These are phyloP conservation scores for Phenganax subtilis DNA, from an alignment of 92 coral and sea anemone genomes.

Conservation along the genomic window DNA sequence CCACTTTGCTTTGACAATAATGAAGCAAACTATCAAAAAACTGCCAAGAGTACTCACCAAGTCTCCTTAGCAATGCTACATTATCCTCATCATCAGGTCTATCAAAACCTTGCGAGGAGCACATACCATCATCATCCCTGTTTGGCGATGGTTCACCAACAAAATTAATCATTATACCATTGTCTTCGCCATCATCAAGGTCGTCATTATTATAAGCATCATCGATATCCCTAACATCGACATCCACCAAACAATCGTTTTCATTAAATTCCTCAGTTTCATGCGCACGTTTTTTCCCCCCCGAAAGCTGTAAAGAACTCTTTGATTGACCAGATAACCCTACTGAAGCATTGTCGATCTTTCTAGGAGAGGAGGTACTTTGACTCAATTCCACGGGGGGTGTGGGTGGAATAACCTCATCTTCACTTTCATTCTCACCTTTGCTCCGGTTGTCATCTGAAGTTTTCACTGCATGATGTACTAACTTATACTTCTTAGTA, in stretches of 20 bases:
- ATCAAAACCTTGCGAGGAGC: slow-evolving; percentile 24
- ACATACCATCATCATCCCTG: slow-evolving; percentile 5
- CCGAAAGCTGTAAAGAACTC: background rate
- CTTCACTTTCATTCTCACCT: slow-evolving; percentile 16
- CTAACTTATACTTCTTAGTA: background rate
- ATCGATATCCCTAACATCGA: background rate
- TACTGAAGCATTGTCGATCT: background rate
- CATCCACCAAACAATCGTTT: background rate
- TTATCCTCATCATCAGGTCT: slow-evolving; percentile 11
- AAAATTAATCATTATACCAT: background rate
- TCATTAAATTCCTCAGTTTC: background rate
- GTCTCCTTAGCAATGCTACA: slow-evolving; percentile 27
- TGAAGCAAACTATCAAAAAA: background rate
- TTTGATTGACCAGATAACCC: background rate
- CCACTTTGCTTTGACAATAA: no score
- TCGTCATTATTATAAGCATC: background rate
- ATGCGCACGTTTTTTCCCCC: background rate
- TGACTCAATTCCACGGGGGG: slow-evolving; percentile 28
- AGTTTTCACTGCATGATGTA: background rate
- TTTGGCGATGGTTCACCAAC: slow-evolving; percentile 2
- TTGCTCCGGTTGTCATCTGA: background rate
- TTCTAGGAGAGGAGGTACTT: background rate
- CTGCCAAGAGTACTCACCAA: slow-evolving; percentile 11
- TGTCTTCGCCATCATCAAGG: slow-evolving; percentile 14
- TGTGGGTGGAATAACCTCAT: slow-evolving; percentile 33